Percentiles rank a stretch among this genome's conserved stretches.
Evolutionary conservation across 1,140 invertebrate genomes (phyloP).

Genomic region (Elysia chlorotica): DNA sequence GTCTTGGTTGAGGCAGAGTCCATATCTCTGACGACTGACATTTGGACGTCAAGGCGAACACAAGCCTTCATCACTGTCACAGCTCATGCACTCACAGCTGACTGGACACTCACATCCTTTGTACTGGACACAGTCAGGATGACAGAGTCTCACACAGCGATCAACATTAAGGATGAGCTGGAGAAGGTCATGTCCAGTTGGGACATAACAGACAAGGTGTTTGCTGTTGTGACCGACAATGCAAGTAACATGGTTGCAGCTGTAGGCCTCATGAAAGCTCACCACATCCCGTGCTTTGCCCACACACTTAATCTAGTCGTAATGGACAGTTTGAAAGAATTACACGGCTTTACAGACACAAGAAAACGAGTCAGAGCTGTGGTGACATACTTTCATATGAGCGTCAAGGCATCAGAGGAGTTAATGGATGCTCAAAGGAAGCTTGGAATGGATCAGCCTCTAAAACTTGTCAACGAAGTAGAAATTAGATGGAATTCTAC

Average conservation of each 20-base stretch:
- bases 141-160: background rate
- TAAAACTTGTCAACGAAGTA: background rate
- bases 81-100: background rate
- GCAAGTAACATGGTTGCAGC: background rate
- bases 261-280: background rate
- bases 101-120: background rate
- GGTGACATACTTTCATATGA: background rate
- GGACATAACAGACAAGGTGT: background rate
- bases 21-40: background rate
- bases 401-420: background rate
- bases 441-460: background rate
- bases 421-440: background rate
- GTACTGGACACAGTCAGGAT: background rate
- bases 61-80: background rate
- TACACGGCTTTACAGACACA: background rate
- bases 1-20: background rate
- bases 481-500: background rate
- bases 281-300: background rate
- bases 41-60: background rate
- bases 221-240: conserved; percentile 5
- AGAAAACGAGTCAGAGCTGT: background rate
- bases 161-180: background rate
- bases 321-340: background rate
- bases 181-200: background rate
- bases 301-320: background rate